Evolutionary conservation across 2,797 vertebrate genomes (phyloP).

Genomic region (Hippopotamyrus pictus): DNA sequence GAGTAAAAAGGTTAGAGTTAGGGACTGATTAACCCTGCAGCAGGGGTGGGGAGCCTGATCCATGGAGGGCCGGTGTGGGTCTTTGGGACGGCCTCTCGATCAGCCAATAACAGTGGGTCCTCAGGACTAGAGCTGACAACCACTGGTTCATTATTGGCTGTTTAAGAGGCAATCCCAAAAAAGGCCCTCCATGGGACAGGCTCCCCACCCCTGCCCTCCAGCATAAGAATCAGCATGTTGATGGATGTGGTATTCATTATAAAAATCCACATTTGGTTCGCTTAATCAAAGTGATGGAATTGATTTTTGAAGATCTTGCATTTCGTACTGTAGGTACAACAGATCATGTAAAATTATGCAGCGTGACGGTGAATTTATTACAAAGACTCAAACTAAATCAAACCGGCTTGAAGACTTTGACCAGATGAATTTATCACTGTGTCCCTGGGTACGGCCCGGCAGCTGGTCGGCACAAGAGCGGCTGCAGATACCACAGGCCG

Average conservation of each 20-base stretch:
- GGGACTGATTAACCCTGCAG: background rate
- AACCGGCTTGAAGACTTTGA: background rate
- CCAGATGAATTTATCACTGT: background rate
- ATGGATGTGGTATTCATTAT: background rate
- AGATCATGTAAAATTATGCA: background rate
- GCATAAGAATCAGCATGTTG: background rate
- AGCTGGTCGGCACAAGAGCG: background rate
- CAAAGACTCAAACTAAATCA: background rate
- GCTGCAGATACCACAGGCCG: background rate
- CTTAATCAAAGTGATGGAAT: background rate
- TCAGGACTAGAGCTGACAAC: background rate
- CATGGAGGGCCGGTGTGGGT: background rate
- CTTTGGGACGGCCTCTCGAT: background rate
- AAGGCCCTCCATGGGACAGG: background rate
- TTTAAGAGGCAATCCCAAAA: background rate
- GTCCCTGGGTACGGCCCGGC: background rate
- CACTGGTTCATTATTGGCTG: background rate
- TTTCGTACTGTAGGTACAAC: background rate
- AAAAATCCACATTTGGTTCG: background rate
- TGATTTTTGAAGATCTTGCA: background rate
- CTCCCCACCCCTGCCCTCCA: background rate
- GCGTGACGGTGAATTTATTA: background rate
- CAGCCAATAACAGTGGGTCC: background rate
- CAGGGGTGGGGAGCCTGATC: background rate
- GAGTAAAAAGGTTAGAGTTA: background rate